Evolutionary conservation across 2,113 vertebrate species (phyloP).

Genomic region (Planiliza haematocheilus): DNA sequence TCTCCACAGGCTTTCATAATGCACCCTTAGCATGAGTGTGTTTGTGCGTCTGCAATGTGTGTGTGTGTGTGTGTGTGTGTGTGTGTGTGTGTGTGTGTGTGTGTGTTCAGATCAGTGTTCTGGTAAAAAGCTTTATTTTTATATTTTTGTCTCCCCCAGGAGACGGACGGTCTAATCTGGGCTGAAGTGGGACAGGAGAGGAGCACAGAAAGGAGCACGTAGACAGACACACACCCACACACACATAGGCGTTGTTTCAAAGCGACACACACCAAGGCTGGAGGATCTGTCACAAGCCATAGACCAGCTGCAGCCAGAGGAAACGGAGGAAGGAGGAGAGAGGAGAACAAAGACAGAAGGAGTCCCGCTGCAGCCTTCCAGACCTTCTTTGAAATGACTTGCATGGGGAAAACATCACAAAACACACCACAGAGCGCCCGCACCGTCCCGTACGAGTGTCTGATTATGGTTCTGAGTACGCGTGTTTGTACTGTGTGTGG

Average conservation of each 20-base stretch:
- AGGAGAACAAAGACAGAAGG: conserved; percentile 37
- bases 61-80: conserved; percentile 4
- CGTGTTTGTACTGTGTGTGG: conserved; percentile 27
- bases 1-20: conserved; percentile 54
- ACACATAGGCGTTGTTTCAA: conserved; percentile 18
- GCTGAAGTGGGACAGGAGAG: conserved; percentile 75
- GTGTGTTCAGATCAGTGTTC: conserved; percentile 73
- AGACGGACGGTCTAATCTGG: conserved; percentile 74
- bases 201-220: conserved; percentile 48
- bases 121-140: conserved; percentile 79
- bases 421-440: conserved; percentile 6
- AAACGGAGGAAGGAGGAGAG: conserved; percentile 30
- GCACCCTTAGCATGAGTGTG: conserved; percentile 30
- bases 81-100: conserved; percentile 12
- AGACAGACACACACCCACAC: conserved; percentile 33
- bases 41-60: not conserved
- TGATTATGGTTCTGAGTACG: not conserved
- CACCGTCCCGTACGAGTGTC: conserved; percentile 16
- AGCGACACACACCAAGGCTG: conserved; percentile 44
- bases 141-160: conserved; percentile 75
- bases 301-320: conserved; percentile 67
- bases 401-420: conserved; percentile 19
- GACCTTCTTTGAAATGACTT: conserved; percentile 43
- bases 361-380: conserved; percentile 33
- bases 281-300: conserved; percentile 70